Conservation (phyloP, 2,888 invertebrate species). For the Yponomeuta plumbellus region DNA sequence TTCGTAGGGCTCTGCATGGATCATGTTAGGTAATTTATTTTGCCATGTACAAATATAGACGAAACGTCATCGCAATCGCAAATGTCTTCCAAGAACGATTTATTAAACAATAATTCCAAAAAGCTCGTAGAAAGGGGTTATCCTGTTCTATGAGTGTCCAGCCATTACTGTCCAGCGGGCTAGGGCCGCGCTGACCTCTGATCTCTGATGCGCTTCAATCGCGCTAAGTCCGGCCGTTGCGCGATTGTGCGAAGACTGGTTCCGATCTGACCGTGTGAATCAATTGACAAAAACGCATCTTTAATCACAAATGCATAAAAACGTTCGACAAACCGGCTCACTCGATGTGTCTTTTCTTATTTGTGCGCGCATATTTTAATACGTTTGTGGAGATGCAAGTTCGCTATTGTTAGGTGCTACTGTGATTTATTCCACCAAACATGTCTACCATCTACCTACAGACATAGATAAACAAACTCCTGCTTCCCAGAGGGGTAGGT, state of each 20-base stretch:
- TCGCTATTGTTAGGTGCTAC: neutral
- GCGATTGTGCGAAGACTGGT: conserved; percentile 55
- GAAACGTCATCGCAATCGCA: no score
- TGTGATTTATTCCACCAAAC: neutral
- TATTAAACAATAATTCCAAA: neutral
- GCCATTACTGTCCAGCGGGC: conserved; percentile 19
- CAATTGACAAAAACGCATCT: conserved; percentile 39
- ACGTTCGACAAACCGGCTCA: conserved; percentile 32
- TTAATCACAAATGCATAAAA: conserved; percentile 21
- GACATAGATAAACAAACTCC: neutral
- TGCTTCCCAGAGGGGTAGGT: no score
- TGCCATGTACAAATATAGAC: no score
- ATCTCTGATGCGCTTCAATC: conserved; percentile 40
- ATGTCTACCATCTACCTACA: neutral
- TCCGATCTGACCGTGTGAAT: conserved; percentile 47
- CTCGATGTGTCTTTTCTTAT: conserved; percentile 26
- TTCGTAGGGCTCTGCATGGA: no score
- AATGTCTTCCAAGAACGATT: no score
- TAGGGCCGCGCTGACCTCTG: conserved; percentile 47
- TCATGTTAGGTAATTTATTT: no score
- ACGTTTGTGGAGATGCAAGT: conserved; percentile 8
- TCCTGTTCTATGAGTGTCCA: neutral
- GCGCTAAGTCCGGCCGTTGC: conserved; percentile 36
- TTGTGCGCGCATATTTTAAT: conserved; percentile 3
- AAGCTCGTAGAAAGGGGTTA: neutral